A percentile compares a stretch with the other conserved stretches of the same genome.
Evolutionary conservation across 2,113 vertebrate genomes (phyloP).

Genomic region (Phaethornis superciliosus): DNA sequence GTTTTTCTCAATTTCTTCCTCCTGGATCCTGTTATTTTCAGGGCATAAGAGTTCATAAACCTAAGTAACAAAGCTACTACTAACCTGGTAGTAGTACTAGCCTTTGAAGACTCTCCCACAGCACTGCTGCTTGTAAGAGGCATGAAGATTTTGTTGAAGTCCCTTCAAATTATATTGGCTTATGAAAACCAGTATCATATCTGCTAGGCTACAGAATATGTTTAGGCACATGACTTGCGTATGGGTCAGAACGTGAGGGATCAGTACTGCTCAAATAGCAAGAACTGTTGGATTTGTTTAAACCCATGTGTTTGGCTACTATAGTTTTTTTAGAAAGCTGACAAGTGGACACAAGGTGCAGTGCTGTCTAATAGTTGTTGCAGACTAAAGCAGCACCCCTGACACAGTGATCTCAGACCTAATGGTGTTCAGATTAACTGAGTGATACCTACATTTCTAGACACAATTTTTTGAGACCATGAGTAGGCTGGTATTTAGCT

Average conservation of each 20-base stretch:
- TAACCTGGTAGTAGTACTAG: not conserved
- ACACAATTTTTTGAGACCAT: not conserved
- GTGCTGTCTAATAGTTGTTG: not conserved
- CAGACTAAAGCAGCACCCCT: not conserved
- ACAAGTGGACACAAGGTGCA: accelerated
- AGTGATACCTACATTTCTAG: not conserved
- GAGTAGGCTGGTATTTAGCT: not conserved
- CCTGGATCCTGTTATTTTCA: not conserved
- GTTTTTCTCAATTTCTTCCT: not conserved
- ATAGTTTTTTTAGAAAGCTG: not conserved
- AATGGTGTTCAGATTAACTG: not conserved
- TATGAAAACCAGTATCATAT: not conserved
- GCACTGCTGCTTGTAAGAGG: not conserved
- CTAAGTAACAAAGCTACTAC: not conserved
- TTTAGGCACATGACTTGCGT: not conserved
- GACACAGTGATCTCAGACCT: not conserved
- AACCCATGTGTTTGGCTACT: not conserved
- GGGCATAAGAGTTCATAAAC: not conserved
- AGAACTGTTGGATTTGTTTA: not conserved
- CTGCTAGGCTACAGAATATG: not conserved
- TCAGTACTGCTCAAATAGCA: not conserved
- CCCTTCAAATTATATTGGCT: not conserved
- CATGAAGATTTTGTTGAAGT: not conserved
- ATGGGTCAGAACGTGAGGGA: not conserved
- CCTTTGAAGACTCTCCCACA: not conserved